Evolutionary conservation across 2,797 vertebrate genomes (phyloP).

Genomic region (Paguma larvata): DNA sequence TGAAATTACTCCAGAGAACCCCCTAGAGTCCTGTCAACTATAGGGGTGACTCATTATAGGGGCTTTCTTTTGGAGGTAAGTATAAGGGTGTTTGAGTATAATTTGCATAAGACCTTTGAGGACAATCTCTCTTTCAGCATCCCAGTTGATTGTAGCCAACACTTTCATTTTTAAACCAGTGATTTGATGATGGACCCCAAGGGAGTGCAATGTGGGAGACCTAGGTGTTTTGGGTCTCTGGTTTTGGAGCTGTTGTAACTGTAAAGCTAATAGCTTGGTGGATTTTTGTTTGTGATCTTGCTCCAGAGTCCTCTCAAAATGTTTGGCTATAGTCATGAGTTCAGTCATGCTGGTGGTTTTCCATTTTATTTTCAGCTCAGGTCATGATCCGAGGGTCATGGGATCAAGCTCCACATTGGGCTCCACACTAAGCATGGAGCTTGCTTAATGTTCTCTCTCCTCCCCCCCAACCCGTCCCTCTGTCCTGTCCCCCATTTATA

Average conservation of each 20-base stretch:
- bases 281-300: not conserved
- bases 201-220: not conserved
- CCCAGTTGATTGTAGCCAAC: not conserved
- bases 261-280: not conserved
- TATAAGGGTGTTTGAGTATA: not conserved
- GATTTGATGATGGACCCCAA: not conserved
- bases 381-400: too few species aligned
- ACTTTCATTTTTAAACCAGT: not conserved
- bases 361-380: not conserved
- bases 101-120: not conserved
- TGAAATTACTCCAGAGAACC: not conserved
- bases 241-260: not conserved
- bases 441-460: too few species aligned
- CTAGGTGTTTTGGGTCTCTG: not conserved
- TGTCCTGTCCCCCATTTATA: too few species aligned
- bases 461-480: too few species aligned
- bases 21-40: not conserved
- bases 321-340: not conserved
- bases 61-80: not conserved
- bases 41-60: rapidly evolving
- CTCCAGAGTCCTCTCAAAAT: not conserved
- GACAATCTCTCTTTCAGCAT: not conserved
- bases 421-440: too few species aligned
- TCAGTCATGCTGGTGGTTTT: not conserved
- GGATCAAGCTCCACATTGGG: too few species aligned